Conservation (phyloP, 2,113 vertebrate species). For the Alexandromys fortis region DNA sequence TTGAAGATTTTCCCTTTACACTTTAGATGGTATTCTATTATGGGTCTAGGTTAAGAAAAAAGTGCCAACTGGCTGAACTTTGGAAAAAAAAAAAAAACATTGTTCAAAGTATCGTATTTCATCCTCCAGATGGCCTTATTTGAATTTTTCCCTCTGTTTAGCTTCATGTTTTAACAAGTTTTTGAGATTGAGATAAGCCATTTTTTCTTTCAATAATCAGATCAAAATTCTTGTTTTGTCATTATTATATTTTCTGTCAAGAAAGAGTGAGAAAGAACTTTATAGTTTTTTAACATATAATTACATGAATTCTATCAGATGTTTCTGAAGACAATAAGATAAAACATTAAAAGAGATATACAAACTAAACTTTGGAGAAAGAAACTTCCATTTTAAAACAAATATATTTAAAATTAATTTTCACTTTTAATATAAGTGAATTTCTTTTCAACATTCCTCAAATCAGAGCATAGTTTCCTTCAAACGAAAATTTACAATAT, state of each 20-base stretch:
- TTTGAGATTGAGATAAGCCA: background rate
- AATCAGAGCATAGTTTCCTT: conserved; percentile 54
- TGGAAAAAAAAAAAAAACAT: conserved; percentile 60
- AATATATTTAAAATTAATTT: conserved; percentile 41
- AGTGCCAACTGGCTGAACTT: conserved; percentile 48
- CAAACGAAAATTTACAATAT: background rate
- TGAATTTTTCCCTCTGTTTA: conserved; percentile 20
- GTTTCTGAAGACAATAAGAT: conserved; percentile 57
- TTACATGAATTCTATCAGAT: background rate
- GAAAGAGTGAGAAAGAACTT: background rate
- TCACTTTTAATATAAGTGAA: background rate
- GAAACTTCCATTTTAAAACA: background rate
- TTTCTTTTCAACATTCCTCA: conserved; percentile 7
- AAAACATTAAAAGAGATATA: background rate
- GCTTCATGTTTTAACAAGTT: background rate
- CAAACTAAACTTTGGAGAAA: background rate
- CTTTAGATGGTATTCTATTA: conserved; percentile 65
- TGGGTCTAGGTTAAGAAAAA: conserved; percentile 41
- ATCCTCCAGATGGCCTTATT: conserved; percentile 21
- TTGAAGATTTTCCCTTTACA: conserved; percentile 53
- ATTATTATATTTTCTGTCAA: background rate
- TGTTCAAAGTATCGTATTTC: conserved; percentile 1
- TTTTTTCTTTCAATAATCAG: background rate
- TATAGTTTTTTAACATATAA: background rate
- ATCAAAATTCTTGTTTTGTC: conserved; percentile 55